phyloP scores from a whole-genome alignment of 2,888 invertebrate species.

The Caenorhabditis macrosperma region DNA sequence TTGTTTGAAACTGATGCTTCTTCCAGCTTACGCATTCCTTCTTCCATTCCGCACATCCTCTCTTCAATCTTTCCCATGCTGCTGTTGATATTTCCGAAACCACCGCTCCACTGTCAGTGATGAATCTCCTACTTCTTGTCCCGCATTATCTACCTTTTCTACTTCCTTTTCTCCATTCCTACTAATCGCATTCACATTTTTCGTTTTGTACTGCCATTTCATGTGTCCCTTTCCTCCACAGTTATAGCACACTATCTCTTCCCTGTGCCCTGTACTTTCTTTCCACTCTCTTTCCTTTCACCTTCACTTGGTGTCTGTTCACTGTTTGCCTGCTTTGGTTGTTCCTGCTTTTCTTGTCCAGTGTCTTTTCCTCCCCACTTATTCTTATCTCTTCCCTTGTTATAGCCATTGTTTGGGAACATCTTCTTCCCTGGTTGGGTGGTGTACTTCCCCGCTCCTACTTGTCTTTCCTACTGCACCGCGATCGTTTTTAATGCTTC shows the following conservation, averaged over 20 bases:
- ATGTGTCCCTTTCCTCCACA: background rate
- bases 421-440: too few relatives aligned
- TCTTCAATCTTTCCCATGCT: background rate
- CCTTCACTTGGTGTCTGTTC: too few relatives aligned
- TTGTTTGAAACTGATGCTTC: background rate
- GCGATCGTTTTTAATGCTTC: too few relatives aligned
- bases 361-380: background rate
- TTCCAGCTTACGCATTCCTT: too few relatives aligned
- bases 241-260: background rate
- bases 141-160: background rate
- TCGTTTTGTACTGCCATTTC: background rate
- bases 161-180: background rate
- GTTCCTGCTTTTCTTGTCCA: too few relatives aligned
- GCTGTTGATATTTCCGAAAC: background rate
- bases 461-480: too few relatives aligned
- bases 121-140: background rate
- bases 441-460: too few relatives aligned
- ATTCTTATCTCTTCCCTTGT: background rate
- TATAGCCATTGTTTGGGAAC: too few relatives aligned
- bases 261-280: too few relatives aligned
- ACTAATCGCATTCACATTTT: background rate
- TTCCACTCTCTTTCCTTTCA: too few relatives aligned
- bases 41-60: background rate
- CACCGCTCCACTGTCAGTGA: constrained; percentile 1
- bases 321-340: too few relatives aligned